These are phyloP conservation scores for Pristionchus fissidentatus DNA, from an alignment of 2,888 invertebrate genomes.

Conservation along the genomic window DNA sequence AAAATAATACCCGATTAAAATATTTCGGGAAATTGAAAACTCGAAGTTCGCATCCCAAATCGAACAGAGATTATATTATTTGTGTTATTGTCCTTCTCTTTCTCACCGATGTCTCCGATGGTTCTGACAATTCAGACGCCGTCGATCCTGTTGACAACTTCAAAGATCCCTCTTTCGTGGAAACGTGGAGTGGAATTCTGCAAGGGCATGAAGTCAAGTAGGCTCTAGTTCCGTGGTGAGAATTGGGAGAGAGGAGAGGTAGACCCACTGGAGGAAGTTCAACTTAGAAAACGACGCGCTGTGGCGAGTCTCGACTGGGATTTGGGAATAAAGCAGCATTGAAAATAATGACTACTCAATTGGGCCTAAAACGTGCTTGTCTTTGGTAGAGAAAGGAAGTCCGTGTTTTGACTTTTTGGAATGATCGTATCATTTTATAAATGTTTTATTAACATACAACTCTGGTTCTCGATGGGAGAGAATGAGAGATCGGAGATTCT, in stretches of 20 bases:
- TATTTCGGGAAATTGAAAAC: too few relatives aligned
- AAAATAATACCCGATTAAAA: too few relatives aligned
- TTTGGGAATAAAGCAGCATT: too few relatives aligned
- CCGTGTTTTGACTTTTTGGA: background rate
- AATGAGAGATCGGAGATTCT: background rate
- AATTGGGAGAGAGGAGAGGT: too few relatives aligned
- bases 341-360: too few relatives aligned
- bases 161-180: conserved; percentile 3
- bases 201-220: background rate
- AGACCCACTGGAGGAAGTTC: too few relatives aligned
- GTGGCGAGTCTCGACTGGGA: too few relatives aligned
- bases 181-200: conserved; percentile 36
- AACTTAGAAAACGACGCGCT: too few relatives aligned
- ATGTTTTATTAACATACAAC: background rate
- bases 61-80: background rate
- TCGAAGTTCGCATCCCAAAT: too few relatives aligned
- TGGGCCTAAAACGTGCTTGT: too few relatives aligned
- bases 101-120: background rate
- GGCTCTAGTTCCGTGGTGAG: too few relatives aligned
- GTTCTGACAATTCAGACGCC: background rate
- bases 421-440: background rate
- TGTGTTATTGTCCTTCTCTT: background rate
- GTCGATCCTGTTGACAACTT: conserved; percentile 3
- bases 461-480: conserved; percentile 36
- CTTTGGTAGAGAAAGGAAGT: background rate